Percentiles rank a stretch among this genome's conserved stretches.
Conservation (phyloP, 2,888 invertebrate species). For the Eilema depressum region DNA sequence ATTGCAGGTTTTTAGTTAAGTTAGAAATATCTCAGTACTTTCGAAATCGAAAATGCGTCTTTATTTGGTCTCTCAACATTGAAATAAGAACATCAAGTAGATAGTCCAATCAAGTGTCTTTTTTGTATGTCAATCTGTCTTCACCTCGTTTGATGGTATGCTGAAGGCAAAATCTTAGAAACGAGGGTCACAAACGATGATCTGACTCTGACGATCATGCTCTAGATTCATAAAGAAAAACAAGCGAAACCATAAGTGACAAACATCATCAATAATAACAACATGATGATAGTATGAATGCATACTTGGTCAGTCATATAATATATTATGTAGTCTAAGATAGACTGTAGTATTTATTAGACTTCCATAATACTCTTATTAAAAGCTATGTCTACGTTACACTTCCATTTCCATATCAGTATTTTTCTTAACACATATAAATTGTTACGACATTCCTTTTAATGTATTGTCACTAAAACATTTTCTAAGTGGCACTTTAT, state of each 20-base stretch:
- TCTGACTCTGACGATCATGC: no score
- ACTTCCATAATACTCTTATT: slow-evolving; percentile 3
- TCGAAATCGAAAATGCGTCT: background rate
- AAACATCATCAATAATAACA: no score
- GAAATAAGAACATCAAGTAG: no score
- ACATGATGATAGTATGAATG: no score
- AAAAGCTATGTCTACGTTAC: slow-evolving; percentile 7
- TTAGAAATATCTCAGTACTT: background rate
- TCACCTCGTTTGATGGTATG: no score
- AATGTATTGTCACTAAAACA: slow-evolving; percentile 43
- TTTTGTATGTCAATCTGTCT: no score
- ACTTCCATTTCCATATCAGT: slow-evolving; percentile 16
- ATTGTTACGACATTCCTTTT: slow-evolving; percentile 35
- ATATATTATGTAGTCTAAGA: no score
- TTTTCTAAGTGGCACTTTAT: slow-evolving; percentile 57
- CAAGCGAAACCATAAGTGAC: background rate
- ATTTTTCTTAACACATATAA: slow-evolving; percentile 35
- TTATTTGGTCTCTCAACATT: background rate
- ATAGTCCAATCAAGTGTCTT: background rate
- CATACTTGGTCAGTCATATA: background rate
- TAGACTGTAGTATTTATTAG: background rate
- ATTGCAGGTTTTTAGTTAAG: background rate
- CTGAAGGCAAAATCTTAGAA: no score
- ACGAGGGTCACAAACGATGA: no score
- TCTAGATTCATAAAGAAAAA: no score